Percentiles rank a stretch among this genome's conserved stretches.
phyloP scores from a whole-genome alignment of 92 coral and sea anemone species.

The Phenganax marumi region DNA sequence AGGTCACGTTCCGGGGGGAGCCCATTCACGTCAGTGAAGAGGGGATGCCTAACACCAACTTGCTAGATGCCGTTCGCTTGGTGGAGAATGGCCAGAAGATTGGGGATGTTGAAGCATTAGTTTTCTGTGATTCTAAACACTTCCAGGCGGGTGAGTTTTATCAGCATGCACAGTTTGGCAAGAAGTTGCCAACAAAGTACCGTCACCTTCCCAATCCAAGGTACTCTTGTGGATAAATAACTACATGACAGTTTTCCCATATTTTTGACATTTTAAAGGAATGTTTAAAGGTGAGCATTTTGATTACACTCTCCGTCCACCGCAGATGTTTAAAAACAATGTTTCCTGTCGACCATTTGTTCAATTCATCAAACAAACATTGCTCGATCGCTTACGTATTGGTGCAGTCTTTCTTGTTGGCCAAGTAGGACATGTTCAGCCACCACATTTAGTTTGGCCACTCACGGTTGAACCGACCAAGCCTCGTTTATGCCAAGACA shows the following conservation, averaged over 20 bases:
- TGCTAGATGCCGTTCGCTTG: too few species aligned
- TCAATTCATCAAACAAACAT: constrained; percentile 33
- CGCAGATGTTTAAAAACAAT: too few species aligned
- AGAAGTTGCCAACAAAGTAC: background rate
- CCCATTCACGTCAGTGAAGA: too few species aligned
- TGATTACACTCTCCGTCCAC: too few species aligned
- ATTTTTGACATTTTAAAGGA: constrained; percentile 41
- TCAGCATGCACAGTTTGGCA: constrained; percentile 21
- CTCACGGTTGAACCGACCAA: too few species aligned
- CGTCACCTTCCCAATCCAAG: too few species aligned
- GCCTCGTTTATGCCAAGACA: too few species aligned
- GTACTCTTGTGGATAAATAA: constrained; percentile 52
- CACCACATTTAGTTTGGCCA: too few species aligned
- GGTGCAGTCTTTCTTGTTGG: constrained; percentile 48
- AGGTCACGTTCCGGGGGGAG: too few species aligned
- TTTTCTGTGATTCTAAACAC: background rate
- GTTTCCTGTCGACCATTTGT: constrained; percentile 45
- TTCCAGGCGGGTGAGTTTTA: constrained; percentile 49
- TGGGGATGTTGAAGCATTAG: too few species aligned
- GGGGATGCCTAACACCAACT: too few species aligned
- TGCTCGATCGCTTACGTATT: constrained; percentile 36
- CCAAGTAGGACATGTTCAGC: constrained; percentile 36
- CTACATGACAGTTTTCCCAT: constrained; percentile 30
- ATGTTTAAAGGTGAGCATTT: constrained; percentile 46
- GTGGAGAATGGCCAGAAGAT: too few species aligned